Evolutionary conservation across 1,140 invertebrate species (phyloP), one percentile per base, ranked within the genome.

Genomic region (Aporrectodea caliginosa): DNA sequence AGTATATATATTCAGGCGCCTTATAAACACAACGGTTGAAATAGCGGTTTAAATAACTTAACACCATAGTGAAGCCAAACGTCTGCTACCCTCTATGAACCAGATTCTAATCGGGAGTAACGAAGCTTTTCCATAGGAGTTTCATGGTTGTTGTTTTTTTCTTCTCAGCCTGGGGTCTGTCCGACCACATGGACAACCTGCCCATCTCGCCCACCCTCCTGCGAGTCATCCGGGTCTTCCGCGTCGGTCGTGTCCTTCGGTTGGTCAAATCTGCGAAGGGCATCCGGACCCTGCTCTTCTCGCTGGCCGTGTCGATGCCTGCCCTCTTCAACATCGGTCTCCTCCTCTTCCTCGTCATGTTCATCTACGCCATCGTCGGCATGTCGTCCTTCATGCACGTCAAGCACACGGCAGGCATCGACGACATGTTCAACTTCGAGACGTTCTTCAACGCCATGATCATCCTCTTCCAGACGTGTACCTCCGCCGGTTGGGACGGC

Each of bases 221-320:
- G 78, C 91, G 96, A 85, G 95, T 98, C 79, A 94, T 97, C 77
- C 91, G 95, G 81, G 95, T 98, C 79, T 98, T 98, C 91, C 92
- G 95, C 85, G 97, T 98, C 84, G 96, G 96, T 83, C 91, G 96
- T 87, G 96, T 98, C 86, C 91, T 98, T 85, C 92, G 96, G 88
- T 91, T 98, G 79, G 96, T 98, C 86, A 97, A 97, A 92, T 94
- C 95, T 84, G 95, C 95, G 82, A 98, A 97, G 90, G 96, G 96
- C 84, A 97, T 98, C 85, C 91, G 96, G 79, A 98, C 98, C 89
- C 90, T 98, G 75, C 91, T 98, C n/a, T 98, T 98, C 88, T 95
- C 96, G 30, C 90, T 98, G 83, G 93, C 98, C 72, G 95, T 98
- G 35, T 97, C 95, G 81, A 90, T 98, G 82, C 96, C 96, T 34